Evolutionary conservation across 2,797 vertebrate species (phyloP).

Genomic region (Sphenodon punctatus): DNA sequence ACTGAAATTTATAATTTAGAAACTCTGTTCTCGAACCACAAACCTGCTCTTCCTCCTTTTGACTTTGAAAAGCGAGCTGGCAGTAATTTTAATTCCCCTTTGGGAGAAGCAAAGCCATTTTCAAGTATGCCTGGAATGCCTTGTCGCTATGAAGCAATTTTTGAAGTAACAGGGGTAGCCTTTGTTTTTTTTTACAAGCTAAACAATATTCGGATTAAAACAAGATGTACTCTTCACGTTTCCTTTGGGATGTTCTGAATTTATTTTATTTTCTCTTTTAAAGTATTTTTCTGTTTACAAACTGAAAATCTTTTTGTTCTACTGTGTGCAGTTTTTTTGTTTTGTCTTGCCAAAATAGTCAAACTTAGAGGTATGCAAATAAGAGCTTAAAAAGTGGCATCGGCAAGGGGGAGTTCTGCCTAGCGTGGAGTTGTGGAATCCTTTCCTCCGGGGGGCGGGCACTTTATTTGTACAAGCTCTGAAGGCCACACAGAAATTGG

Average conservation of each 20-base stretch:
- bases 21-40: neutral
- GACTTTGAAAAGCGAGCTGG: neutral
- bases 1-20: neutral
- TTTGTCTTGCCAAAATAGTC: no score
- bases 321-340: no score
- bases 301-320: no score
- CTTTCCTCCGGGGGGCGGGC: no score
- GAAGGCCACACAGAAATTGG: no score
- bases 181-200: conserved; percentile 55
- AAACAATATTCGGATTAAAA: conserved; percentile 18
- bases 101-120: conserved; percentile 27
- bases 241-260: neutral
- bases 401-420: neutral
- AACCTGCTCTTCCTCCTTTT: neutral
- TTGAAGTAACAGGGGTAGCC: conserved; percentile 54
- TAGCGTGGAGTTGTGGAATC: no score
- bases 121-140: conserved; percentile 56
- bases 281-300: no score
- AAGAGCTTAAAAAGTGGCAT: fast-evolving
- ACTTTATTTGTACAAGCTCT: no score
- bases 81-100: conserved; percentile 45
- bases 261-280: no score
- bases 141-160: conserved; percentile 45
- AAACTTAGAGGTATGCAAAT: neutral
- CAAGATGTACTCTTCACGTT: neutral